Evolutionary conservation across 2,888 invertebrate species (phyloP), one percentile per base, ranked within the genome.

Genomic region (Mimachlamys varia): DNA sequence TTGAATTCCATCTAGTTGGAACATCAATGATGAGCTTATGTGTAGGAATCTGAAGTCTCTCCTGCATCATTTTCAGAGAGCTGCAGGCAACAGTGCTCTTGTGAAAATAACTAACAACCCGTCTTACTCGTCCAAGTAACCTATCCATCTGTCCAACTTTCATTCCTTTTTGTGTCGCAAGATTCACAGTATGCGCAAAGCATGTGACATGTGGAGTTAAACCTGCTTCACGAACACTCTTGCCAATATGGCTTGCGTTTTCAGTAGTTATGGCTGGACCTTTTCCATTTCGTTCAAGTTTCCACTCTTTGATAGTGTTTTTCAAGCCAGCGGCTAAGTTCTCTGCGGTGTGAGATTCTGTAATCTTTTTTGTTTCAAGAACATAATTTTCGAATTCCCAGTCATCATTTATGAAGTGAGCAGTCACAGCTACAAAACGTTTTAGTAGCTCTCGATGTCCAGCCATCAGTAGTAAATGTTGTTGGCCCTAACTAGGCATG

Each of bases 1-100:
- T 91, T 0, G 92, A 92, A 53, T 92, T 91, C 91, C 91, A 91
- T 17, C 92, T 55, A 0, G 92, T 93, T 17, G 89, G 19, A 33
- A 92, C 92, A 92, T 92, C 93, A 19, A 88, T 88, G 1, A 91
- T 87, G 2, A 91, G 87, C 88, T 90, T 91, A 53, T 90, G 89
- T 27, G 92, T 76, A 44, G 90, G 89, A 22, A 92, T n/a, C n/a
- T 90, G 91, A 27, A 93, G 90, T 15, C 88, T 55, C 10, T 22
- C 76, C 87, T 92, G 91, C 44, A 44, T 91, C 15, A 22, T 0
- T 50, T 90, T 89, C 1, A 92, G 88, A 19, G 58, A 17, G 17
- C 87, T 38, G 22, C 88, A 58, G 5, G 91, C 92, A 27, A 91
- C 90, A 38, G 92, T 92, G 62, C 44, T 89, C 22, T 91, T 90